A percentile compares a stretch with the other conserved stretches of the same genome.
phyloP scores from a whole-genome alignment of 37 sponge, comb jelly and placozoan genomes.

The Ianthella basta region DNA sequence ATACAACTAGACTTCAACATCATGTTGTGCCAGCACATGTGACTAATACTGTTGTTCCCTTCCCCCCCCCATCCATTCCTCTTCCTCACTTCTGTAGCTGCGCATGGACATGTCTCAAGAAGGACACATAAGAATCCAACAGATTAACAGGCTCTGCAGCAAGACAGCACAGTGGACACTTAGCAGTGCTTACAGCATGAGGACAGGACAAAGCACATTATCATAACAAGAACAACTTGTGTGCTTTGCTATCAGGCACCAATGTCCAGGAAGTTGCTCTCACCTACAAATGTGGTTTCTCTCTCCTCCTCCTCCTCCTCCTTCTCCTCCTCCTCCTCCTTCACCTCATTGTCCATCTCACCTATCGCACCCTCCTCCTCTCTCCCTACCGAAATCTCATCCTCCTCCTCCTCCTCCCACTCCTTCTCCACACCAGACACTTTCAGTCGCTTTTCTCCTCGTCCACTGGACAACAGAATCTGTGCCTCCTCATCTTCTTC shows the following conservation, averaged over 20 bases:
- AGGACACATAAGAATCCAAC: slow-evolving; percentile 10
- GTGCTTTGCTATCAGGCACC: no score
- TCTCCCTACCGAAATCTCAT: neutral
- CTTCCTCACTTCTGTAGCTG: slow-evolving; percentile 8
- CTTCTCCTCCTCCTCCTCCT: slow-evolving; percentile 5
- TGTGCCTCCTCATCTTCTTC: no score
- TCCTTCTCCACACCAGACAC: neutral
- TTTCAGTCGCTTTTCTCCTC: neutral
- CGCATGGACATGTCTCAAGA: neutral
- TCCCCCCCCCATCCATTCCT: slow-evolving; percentile 11
- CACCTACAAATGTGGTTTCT: no score
- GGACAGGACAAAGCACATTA: no score
- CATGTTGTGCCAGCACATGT: neutral
- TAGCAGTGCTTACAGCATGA: no score
- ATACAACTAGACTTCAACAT: neutral
- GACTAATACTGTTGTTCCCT: neutral
- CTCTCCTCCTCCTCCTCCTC: neutral
- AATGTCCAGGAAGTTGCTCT: no score
- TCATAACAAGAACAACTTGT: no score
- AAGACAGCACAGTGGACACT: neutral
- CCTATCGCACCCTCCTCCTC: no score
- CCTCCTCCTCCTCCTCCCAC: slow-evolving; percentile 2
- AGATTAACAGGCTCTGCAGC: slow-evolving; percentile 1
- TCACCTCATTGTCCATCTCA: neutral
- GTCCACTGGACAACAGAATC: no score